A percentile compares a stretch with the other conserved stretches of the same genome.
Evolutionary conservation across 2,113 vertebrate genomes (phyloP).

Genomic region (Labeo rohita): DNA sequence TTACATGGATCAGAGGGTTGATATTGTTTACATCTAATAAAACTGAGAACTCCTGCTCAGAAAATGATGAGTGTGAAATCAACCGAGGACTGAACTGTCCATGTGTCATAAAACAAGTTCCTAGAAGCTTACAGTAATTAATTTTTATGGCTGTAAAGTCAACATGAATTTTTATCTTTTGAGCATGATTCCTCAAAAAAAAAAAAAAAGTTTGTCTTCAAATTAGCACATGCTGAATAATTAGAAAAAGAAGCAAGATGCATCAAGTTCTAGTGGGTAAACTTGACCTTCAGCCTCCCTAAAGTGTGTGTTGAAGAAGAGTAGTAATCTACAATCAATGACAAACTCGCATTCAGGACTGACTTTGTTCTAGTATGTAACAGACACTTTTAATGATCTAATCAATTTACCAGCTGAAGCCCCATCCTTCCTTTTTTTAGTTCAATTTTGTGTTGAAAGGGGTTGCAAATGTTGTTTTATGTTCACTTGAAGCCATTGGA

Average conservation of each 20-base stretch:
- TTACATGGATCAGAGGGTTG: conserved; percentile 32
- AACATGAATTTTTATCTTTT: not conserved
- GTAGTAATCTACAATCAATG: not conserved
- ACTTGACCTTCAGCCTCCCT: not conserved
- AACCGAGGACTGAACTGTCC: not conserved
- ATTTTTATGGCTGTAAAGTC: not conserved
- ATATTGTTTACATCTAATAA: conserved; percentile 26
- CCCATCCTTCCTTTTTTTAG: not conserved
- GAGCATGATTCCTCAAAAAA: not conserved
- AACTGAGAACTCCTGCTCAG: conserved; percentile 14
- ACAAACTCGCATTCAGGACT: not conserved
- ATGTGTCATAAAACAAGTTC: not conserved
- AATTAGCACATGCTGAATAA: not conserved
- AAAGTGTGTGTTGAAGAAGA: not conserved
- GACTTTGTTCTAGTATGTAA: not conserved
- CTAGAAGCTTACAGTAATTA: not conserved
- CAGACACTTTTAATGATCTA: not conserved
- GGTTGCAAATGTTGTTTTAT: not conserved
- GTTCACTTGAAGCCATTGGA: conserved; percentile 32
- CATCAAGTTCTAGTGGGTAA: not conserved
- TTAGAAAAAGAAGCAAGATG: not conserved
- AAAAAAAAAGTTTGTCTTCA: not conserved
- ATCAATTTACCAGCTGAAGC: not conserved
- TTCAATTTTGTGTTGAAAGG: not conserved
- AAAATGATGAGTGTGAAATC: conserved; percentile 15